Conservation (phyloP, 2,888 invertebrate genomes). For the Pollenia labialis region DNA sequence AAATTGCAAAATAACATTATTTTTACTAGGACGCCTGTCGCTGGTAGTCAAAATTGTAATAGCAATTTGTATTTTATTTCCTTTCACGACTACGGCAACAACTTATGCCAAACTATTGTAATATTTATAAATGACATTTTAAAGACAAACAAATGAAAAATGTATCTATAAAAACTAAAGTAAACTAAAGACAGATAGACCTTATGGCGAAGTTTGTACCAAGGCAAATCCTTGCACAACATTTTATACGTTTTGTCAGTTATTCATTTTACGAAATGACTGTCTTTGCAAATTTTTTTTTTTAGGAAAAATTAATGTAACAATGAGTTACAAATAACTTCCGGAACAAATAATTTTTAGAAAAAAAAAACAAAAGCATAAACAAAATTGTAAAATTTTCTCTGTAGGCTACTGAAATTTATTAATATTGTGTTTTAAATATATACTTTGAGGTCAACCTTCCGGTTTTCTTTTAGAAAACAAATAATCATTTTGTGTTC, state of each 20-base stretch:
- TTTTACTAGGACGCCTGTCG: not conserved
- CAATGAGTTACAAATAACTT: slow-evolving; percentile 73
- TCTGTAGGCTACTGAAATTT: slow-evolving; percentile 20
- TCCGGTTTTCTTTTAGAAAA: slow-evolving; percentile 37
- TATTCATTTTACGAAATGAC: slow-evolving; percentile 3
- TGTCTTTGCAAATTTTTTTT: slow-evolving; percentile 28
- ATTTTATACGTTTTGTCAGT: slow-evolving; percentile 51
- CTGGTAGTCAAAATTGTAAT: slow-evolving; percentile 4
- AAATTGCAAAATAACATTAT: not conserved
- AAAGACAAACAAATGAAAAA: slow-evolving; percentile 59
- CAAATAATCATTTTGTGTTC: slow-evolving; percentile 1
- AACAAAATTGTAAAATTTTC: slow-evolving; percentile 53
- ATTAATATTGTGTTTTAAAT: slow-evolving; percentile 47
- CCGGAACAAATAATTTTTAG: slow-evolving; percentile 66
- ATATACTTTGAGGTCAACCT: slow-evolving; percentile 51
- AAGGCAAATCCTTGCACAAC: slow-evolving; percentile 71
- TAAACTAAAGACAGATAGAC: slow-evolving; percentile 15
- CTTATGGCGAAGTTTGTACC: slow-evolving; percentile 46
- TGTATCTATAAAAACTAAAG: slow-evolving; percentile 10
- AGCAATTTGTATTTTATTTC: not conserved
- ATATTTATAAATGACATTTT: slow-evolving; percentile 59
- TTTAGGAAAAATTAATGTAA: slow-evolving; percentile 31
- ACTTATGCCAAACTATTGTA: slow-evolving; percentile 35
- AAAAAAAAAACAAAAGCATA: slow-evolving; percentile 51
- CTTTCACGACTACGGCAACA: not conserved